Evolutionary conservation across 2,888 invertebrate genomes (phyloP), one percentile per base, ranked within the genome.

Genomic region (Onchidella celtica): DNA sequence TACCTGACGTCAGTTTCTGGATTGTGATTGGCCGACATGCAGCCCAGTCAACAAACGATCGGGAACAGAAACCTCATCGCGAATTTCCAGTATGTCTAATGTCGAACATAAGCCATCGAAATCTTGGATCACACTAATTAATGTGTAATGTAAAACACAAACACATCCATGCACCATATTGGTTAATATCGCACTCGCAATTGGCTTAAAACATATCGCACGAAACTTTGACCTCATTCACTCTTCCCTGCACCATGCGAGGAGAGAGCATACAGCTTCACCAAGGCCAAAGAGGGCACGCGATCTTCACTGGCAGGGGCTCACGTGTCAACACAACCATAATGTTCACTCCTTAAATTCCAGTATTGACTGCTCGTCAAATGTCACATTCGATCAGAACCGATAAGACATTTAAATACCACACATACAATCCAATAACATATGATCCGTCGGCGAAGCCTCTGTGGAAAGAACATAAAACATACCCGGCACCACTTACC

Each of bases 271-370:
- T 47, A 3, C 29, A 0, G 17, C 17, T 61, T 29, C 29, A 69
- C 29, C 77, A 77, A 77, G 77, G 77, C 77, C 77, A 77, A 59
- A 69, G 77, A 77, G 77, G 77, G 69, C 77, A 77, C 57, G 68
- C 76, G 68, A 55, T 76, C n/a, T 14, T 32, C 14, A 66, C 36
- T 65, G 66, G 38, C 38, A 27, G 21, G 38, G 66, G 24, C 66
- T 69, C 69, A 69, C 69, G 68, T 69, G 69, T 69, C 77, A 34
- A n/a, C 38, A 36, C n/a, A 57, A 38, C 57, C 77, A 21, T 77
- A 57, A 59, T 77, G 69, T 77, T 77, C 57, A 59, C 17, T 34
- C 32, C 32, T 66, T 76, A 40, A 76, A 66, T 27, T 4, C 47
- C 55, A 32, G 29, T 29, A 57, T 11, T 55, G 34, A 68, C 14